Conservation (phyloP, 2,113 vertebrate genomes). For the Ptychochromis oligacanthus region DNA sequence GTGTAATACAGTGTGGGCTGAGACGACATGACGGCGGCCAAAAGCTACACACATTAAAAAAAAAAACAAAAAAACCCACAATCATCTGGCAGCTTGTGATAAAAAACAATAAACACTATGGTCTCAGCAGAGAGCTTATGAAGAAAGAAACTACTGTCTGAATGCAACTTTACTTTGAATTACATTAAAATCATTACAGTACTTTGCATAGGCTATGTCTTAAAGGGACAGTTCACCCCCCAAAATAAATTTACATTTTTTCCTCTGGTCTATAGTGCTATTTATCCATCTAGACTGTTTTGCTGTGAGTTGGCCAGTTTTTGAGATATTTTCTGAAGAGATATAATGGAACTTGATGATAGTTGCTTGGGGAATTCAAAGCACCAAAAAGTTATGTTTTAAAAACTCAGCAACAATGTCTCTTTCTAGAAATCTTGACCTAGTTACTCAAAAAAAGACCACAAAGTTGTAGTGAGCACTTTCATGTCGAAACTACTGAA, state of each 20-base stretch:
- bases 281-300: background rate
- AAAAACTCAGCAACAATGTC: background rate
- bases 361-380: background rate
- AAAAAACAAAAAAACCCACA: background rate
- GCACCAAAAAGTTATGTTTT: slow-evolving; percentile 1
- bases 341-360: background rate
- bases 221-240: background rate
- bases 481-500: background rate
- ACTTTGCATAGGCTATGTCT: background rate
- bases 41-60: slow-evolving; percentile 37
- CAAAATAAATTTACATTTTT: background rate
- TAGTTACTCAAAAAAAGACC: background rate
- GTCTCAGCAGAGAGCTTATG: slow-evolving; percentile 17
- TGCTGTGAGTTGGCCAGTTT: background rate
- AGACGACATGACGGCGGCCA: slow-evolving; percentile 43
- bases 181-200: background rate
- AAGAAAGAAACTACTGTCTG: slow-evolving; percentile 8
- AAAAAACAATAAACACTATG: slow-evolving; percentile 13
- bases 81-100: slow-evolving; percentile 43
- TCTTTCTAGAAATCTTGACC: slow-evolving; percentile 13
- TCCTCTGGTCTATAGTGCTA: background rate
- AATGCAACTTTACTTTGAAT: slow-evolving; percentile 22
- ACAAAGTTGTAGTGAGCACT: background rate
- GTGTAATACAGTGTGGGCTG: slow-evolving; percentile 46
- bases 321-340: background rate